Base-by-base conservation (phyloP, 1,140 invertebrate genomes). In the Triops cancriformis region DNA sequence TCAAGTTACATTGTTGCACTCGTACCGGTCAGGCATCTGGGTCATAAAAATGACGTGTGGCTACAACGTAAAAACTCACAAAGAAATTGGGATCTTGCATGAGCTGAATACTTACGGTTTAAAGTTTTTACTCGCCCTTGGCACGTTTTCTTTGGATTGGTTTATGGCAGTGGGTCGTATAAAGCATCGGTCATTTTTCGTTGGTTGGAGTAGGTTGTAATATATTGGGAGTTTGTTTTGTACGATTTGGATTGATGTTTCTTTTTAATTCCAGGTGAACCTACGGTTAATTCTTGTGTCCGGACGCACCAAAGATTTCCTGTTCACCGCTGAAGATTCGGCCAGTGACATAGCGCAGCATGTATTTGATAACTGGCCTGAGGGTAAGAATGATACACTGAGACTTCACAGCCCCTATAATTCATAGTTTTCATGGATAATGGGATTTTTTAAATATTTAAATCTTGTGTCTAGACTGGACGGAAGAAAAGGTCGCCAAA, bases 281-380 rank as follows among this genome's bases (percentile, higher is more conserved):
- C 88, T 99, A 83, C 90, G 95, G 83, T 89, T 99, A 84, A 99
- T 99, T 83, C 89, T 99, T 82, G 97, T 99, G 83, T 97, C 94
- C 85, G 97, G 97, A 79, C 98, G 98, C 87, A 98, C 96, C 85
- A 97, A 98, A 90, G 97, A 99, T 89, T 99, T 97, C 88, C 89
- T 98, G 84, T 99, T 99, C 88, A 94, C 91, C 84, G 94, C 96
- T 73, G 94, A 92, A 83, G 96, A 97, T 88, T 98, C 96, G 77
- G 98, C 97, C 81, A 95, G 95, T 81, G 96, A 98, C 86, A 98
- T 99, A 86, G 96, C 97, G 82, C 93, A 99, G 87, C 93, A 96
- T 90, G 96, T 99, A 81, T 99, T 98, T 87, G 96, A 97, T 85
- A 96, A 97, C 87, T 99, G 98, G 98, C 96, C 97, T 76, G 91